Conservation (phyloP, 2,113 vertebrate genomes). For the Aegithalos caudatus region DNA sequence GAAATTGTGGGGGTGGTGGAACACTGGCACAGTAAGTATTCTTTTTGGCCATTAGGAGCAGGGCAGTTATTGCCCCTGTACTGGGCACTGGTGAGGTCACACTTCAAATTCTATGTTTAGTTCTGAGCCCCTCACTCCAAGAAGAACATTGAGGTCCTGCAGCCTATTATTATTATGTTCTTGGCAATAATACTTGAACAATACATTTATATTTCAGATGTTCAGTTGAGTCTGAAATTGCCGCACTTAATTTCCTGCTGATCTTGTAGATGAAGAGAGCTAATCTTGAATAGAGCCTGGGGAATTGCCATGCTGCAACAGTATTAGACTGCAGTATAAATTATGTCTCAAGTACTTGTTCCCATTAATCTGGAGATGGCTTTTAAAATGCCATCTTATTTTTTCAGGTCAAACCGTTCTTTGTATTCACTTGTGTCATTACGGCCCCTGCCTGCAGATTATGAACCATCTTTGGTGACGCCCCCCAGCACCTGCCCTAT, state of each 20-base stretch:
- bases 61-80: background rate
- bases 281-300: background rate
- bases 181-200: background rate
- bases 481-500: slow-evolving; percentile 76
- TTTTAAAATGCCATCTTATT: background rate
- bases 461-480: slow-evolving; percentile 78
- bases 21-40: background rate
- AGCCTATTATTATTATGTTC: background rate
- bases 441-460: slow-evolving; percentile 87
- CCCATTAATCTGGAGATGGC: background rate
- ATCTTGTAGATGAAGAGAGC: background rate
- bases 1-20: background rate
- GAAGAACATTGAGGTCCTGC: background rate
- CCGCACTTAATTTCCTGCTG: background rate
- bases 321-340: background rate
- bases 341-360: background rate
- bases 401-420: slow-evolving; percentile 87
- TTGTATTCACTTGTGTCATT: slow-evolving; percentile 89
- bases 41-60: background rate
- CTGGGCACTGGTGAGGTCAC: background rate
- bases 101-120: background rate
- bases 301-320: background rate
- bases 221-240: background rate
- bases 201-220: background rate
- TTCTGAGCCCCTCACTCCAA: background rate